Base-by-base conservation (phyloP, 2,113 vertebrate genomes). In the Nymphicus hollandicus region DNA sequence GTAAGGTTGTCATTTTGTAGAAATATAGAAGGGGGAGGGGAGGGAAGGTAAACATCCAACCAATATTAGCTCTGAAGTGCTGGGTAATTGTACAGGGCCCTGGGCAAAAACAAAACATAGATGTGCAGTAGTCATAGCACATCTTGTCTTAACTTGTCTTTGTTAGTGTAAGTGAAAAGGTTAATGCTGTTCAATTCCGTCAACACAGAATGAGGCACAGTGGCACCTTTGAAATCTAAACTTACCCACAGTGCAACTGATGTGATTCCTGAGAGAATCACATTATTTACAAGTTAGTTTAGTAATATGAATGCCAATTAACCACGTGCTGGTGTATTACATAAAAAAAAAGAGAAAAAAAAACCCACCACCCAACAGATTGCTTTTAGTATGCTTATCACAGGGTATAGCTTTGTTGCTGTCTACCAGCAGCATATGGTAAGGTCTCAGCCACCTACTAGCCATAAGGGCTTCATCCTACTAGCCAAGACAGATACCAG, bases 81-180 rank as follows among this genome's bases (percentile, higher is more conserved):
- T 68, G 91, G 95, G 93, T 98, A 98, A 98, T 98, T 98, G 97
- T 96, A 68, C 83, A 97, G 52, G 85, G 96, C 98, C 97, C 81
- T 94, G 93, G 97, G 98, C 97, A 96, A 97, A 97, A 95, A 96
- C 96, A 96, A 97, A 97, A 96, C 96, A 80, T 92, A 95, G 95
- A 97, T 70, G 93, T 97, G 95, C 93, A 94, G 92, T 94, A 97
- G 93, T 98, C 95, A 94, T 91, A 96, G 96, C 93, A 87, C 95
- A 95, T 97, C 97, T 97, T 98, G 97, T 98, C 97, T 98, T 97
- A 96, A 98, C 98, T 98, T 98, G 98, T 98, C 97, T 98, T 97
- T 97, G 97, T 98, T 98, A 98, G 97, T 83, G 95, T 95, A 93
- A 97, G 97, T 98, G 98, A 98, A 98, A 98, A 98, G 98, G 98